Percentiles rank a stretch among this genome's conserved stretches.
These are phyloP conservation scores for Phrynocephalus versicolor DNA, from an alignment of 2,113 vertebrate genomes.

Conservation along the genomic window DNA sequence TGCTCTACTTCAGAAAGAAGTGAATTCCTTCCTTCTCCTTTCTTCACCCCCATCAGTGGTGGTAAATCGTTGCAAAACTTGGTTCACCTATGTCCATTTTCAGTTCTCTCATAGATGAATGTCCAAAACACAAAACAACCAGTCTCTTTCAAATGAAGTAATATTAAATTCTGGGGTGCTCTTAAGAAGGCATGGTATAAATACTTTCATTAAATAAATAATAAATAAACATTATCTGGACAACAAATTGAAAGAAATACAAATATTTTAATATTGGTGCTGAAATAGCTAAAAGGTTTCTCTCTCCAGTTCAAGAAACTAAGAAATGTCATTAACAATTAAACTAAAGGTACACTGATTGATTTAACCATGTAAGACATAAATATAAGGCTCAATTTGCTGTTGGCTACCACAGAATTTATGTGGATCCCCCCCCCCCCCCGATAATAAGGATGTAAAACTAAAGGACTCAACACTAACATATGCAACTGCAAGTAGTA, in stretches of 20 bases:
- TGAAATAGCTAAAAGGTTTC: conserved; percentile 18
- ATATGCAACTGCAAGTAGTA: background rate
- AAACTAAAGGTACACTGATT: conserved; percentile 19
- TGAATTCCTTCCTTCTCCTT: background rate
- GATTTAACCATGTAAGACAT: background rate
- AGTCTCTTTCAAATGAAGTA: conserved; percentile 31
- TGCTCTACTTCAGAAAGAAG: background rate
- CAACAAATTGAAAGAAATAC: background rate
- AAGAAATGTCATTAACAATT: conserved; percentile 18
- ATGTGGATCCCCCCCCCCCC: no score
- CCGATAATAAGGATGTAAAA: conserved; percentile 3
- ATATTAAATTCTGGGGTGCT: background rate
- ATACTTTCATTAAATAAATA: no score
- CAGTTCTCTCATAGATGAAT: background rate
- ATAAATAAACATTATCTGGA: no score
- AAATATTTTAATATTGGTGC: conserved; percentile 9
- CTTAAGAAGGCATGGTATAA: no score
- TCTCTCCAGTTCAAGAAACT: conserved; percentile 12
- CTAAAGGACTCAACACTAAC: background rate
- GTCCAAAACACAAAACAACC: conserved; percentile 1
- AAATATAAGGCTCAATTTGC: background rate
- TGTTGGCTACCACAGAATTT: conserved; percentile 13
- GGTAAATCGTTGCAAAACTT: conserved; percentile 41
- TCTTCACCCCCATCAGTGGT: background rate
- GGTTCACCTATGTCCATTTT: background rate